Evolutionary conservation across 30 jellyfish, hydroid and myxozoan species (phyloP).

Genomic region (Catostylus mosaicus): DNA sequence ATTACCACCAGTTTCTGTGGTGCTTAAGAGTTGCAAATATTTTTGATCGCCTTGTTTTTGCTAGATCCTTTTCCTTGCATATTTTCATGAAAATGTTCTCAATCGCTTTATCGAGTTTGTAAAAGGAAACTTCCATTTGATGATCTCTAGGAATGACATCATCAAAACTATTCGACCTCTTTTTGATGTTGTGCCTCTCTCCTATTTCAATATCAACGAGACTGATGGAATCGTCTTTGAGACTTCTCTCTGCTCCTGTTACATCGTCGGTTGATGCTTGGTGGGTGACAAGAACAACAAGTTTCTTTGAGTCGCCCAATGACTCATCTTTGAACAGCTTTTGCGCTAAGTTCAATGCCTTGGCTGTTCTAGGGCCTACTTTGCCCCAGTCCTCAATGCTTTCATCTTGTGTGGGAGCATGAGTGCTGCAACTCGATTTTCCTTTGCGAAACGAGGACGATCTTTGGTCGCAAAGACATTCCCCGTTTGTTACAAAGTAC

Average conservation of each 20-base stretch:
- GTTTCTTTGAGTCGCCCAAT: slow-evolving; percentile 60
- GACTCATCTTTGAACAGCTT: slow-evolving; percentile 49
- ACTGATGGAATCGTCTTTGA: slow-evolving; percentile 88
- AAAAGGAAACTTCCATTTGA: slow-evolving; percentile 90
- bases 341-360: slow-evolving; percentile 86
- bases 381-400: slow-evolving; percentile 96
- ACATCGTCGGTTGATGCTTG: slow-evolving; percentile 88
- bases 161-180: slow-evolving; percentile 59
- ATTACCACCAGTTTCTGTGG: slow-evolving; percentile 46
- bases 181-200: slow-evolving; percentile 68
- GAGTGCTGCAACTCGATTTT: slow-evolving; percentile 80
- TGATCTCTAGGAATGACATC: slow-evolving; percentile 82
- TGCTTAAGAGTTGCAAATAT: slow-evolving; percentile 46
- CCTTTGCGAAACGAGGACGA: slow-evolving; percentile 32
- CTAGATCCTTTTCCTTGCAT: slow-evolving; percentile 69
- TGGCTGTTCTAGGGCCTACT: slow-evolving; percentile 97
- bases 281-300: slow-evolving; percentile 89
- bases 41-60: slow-evolving; percentile 52
- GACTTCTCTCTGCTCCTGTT: slow-evolving; percentile 77
- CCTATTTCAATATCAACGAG: slow-evolving; percentile 94
- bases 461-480: slow-evolving; percentile 83
- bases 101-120: slow-evolving; percentile 83
- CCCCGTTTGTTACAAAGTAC: slow-evolving; percentile 84
- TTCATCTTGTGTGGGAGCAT: slow-evolving; percentile 87
- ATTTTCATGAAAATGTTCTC: slow-evolving; percentile 79